Evolutionary conservation across 2,797 vertebrate species (phyloP).

Genomic region (Hyperoplus immaculatus): DNA sequence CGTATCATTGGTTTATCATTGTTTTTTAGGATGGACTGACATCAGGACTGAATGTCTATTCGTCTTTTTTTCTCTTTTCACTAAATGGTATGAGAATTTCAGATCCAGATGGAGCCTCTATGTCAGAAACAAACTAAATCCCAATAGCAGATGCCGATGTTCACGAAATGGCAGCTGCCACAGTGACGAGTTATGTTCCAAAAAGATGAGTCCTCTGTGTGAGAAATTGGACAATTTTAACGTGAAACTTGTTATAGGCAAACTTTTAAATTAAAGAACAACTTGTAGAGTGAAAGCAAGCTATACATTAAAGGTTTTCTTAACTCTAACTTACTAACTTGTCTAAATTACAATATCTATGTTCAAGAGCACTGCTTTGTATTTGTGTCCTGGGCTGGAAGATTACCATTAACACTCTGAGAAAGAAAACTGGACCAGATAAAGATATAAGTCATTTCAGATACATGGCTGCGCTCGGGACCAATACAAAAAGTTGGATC

Average conservation of each 20-base stretch:
- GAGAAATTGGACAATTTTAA: not conserved
- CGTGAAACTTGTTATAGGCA: not conserved
- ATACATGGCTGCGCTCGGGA: not conserved
- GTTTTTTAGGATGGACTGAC: conserved; percentile 22
- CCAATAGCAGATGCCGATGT: conserved; percentile 20
- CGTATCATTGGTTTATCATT: conserved; percentile 7
- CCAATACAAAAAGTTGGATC: not conserved
- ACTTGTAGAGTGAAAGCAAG: not conserved
- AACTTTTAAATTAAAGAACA: conserved; percentile 11
- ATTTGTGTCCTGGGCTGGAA: not conserved
- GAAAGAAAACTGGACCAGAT: not conserved
- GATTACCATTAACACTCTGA: not conserved
- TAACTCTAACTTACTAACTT: not conserved
- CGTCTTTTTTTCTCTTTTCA: conserved; percentile 11
- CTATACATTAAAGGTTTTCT: not conserved
- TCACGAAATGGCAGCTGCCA: conserved; percentile 27
- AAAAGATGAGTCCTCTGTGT: conserved; percentile 10
- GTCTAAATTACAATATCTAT: not conserved
- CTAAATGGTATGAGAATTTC: conserved; percentile 33
- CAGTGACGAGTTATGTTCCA: not conserved
- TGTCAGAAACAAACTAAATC: not conserved
- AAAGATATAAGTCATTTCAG: not conserved
- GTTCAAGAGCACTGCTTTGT: not conserved
- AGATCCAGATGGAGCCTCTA: conserved; percentile 32
- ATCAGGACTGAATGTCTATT: conserved; percentile 33